Conservation (phyloP, 1,140 invertebrate species). For the Calosoma granatense region DNA sequence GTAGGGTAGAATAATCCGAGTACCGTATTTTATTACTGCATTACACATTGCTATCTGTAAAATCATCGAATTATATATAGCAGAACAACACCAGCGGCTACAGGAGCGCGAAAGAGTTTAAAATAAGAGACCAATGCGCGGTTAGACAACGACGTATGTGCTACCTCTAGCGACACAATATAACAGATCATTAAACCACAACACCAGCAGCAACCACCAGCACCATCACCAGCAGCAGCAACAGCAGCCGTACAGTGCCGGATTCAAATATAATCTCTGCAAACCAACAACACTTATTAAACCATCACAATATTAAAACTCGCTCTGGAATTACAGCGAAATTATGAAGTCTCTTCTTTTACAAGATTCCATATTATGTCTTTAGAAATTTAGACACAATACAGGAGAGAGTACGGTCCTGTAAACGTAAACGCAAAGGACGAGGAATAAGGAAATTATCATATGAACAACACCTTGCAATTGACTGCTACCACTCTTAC, state of each 20-base stretch:
- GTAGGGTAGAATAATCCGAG: not conserved
- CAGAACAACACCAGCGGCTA: not conserved
- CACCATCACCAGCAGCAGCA: no score
- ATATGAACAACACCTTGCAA: slow-evolving; percentile 1
- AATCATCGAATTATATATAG: not conserved
- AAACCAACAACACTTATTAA: no score
- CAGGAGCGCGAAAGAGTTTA: not conserved
- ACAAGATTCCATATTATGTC: no score
- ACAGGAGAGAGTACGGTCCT: not conserved
- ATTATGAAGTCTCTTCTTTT: no score
- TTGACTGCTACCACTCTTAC: slow-evolving; percentile 1
- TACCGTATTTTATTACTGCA: not conserved
- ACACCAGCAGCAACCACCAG: no score
- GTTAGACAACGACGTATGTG: not conserved
- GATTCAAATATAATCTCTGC: not conserved
- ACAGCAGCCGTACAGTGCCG: not conserved
- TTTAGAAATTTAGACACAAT: no score
- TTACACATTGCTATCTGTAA: not conserved
- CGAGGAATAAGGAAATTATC: slow-evolving; percentile 1
- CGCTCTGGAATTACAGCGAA: no score
- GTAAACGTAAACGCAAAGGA: not conserved
- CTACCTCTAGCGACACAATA: no score
- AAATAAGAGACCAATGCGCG: not conserved
- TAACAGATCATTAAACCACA: not conserved
- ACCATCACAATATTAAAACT: no score